phyloP scores from a whole-genome alignment of 2,113 vertebrate genomes.

The Istiophorus platypterus region DNA sequence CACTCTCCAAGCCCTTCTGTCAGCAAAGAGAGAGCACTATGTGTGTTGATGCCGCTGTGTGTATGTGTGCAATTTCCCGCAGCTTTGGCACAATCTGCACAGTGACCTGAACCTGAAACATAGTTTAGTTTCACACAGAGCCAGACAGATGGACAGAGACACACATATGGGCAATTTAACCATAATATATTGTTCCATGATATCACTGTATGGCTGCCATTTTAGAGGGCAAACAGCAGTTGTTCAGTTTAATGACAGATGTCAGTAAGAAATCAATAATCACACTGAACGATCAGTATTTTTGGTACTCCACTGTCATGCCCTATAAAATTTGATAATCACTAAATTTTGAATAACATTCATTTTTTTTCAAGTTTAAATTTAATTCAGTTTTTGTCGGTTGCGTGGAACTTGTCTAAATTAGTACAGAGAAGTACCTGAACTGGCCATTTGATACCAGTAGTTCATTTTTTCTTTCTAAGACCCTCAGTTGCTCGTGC shows the following conservation, averaged over 20 bases:
- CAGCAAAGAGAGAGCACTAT: constrained; percentile 51
- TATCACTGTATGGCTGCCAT: constrained; percentile 28
- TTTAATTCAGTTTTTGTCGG: too few species aligned
- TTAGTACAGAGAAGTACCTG: neutral
- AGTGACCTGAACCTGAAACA: constrained; percentile 77
- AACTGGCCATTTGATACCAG: neutral
- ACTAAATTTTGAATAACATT: neutral
- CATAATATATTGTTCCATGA: constrained; percentile 34
- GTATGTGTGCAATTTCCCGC: constrained; percentile 43
- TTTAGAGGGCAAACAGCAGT: constrained; percentile 22
- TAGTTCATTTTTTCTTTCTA: neutral
- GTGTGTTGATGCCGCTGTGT: constrained; percentile 27
- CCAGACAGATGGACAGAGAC: constrained; percentile 71
- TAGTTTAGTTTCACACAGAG: constrained; percentile 77
- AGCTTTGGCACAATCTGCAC: constrained; percentile 66
- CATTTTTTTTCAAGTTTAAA: too few species aligned
- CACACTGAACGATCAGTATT: neutral
- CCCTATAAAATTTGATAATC: neutral
- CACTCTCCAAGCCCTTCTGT: constrained; percentile 72
- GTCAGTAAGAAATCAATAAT: neutral
- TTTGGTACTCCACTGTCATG: neutral
- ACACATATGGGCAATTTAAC: constrained; percentile 72
- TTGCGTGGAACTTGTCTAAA: too few species aligned
- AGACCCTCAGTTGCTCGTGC: neutral
- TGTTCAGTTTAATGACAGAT: constrained; percentile 13